phyloP scores from a whole-genome alignment of 2,888 invertebrate species.

The Mylabris sibirica region DNA sequence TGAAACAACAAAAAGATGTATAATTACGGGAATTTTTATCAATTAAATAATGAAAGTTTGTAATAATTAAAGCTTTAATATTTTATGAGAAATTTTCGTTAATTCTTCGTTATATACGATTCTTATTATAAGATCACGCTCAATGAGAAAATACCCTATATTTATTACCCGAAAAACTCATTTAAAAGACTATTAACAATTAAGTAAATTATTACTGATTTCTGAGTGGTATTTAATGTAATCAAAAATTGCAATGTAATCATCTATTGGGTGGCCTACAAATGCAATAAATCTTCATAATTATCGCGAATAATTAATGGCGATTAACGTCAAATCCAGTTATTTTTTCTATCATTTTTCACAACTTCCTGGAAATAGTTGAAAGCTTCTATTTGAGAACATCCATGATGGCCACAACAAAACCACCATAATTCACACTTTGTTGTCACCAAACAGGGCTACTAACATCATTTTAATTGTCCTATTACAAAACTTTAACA shows the following conservation, averaged over 20 bases:
- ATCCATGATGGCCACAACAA: conserved; percentile 13
- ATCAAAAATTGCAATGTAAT: conserved; percentile 11
- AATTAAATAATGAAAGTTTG: neutral
- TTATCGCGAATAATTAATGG: conserved; percentile 30
- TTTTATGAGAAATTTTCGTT: neutral
- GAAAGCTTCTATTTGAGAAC: neutral
- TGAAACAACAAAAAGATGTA: neutral
- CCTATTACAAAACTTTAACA: neutral
- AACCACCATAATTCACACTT: conserved; percentile 2
- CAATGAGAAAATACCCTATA: neutral
- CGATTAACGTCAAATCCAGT: conserved; percentile 20
- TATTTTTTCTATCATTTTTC: conserved; percentile 15
- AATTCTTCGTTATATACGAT: too few species aligned
- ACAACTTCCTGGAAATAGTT: conserved; percentile 1
- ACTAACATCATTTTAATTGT: conserved; percentile 14
- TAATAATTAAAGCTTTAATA: neutral
- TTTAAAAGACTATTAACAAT: conserved; percentile 11
- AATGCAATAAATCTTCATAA: too few species aligned
- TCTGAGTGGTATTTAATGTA: conserved; percentile 13
- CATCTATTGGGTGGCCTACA: neutral
- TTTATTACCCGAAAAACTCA: neutral
- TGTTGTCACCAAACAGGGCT: conserved; percentile 9
- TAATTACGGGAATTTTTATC: neutral
- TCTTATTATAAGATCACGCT: neutral
- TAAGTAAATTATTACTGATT: conserved; percentile 15